Evolutionary conservation across 64 coral and sea anemone genomes (phyloP).

Genomic region (Montipora capricornis): DNA sequence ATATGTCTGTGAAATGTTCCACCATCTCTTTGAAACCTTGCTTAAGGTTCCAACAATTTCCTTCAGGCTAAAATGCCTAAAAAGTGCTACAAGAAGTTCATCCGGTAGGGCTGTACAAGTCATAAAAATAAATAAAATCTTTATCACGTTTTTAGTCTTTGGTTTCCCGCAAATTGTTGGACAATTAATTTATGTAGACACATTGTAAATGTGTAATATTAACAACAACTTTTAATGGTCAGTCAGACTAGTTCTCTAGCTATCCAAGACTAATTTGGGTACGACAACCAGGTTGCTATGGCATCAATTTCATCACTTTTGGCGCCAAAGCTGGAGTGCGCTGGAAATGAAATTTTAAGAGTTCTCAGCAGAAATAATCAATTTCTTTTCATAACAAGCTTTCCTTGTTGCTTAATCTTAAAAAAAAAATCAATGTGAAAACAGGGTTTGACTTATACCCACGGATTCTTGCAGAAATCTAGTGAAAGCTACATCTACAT

Average conservation of each 20-base stretch:
- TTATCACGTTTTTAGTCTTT: slow-evolving; percentile 70
- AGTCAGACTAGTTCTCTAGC: slow-evolving; percentile 72
- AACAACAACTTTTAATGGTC: slow-evolving; percentile 74
- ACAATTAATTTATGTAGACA: slow-evolving; percentile 76
- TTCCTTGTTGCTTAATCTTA: slow-evolving; percentile 78
- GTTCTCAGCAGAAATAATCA: slow-evolving; percentile 79
- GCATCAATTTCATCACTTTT: slow-evolving; percentile 74
- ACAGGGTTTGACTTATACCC: slow-evolving; percentile 75
- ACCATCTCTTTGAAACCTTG: slow-evolving; percentile 55
- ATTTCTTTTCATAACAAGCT: slow-evolving; percentile 82
- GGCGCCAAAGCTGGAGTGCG: slow-evolving; percentile 78
- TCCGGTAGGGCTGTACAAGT: slow-evolving; percentile 70
- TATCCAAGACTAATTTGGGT: slow-evolving; percentile 74
- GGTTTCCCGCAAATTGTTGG: slow-evolving; percentile 73
- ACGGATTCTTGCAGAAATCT: slow-evolving; percentile 80
- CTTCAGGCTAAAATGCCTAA: slow-evolving; percentile 78
- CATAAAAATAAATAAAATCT: slow-evolving; percentile 64
- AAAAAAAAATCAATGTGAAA: slow-evolving; percentile 69
- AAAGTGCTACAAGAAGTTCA: slow-evolving; percentile 68
- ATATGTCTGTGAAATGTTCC: slow-evolving; percentile 52
- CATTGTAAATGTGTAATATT: slow-evolving; percentile 77
- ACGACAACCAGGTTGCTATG: slow-evolving; percentile 73
- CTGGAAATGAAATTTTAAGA: slow-evolving; percentile 77
- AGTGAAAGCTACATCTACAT: slow-evolving; percentile 79
- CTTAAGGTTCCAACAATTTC: slow-evolving; percentile 61